A percentile compares a stretch with the other conserved stretches of the same genome.
These are phyloP conservation scores for Bovichtus variegatus DNA, from an alignment of 2,797 vertebrate genomes.

Conservation along the genomic window DNA sequence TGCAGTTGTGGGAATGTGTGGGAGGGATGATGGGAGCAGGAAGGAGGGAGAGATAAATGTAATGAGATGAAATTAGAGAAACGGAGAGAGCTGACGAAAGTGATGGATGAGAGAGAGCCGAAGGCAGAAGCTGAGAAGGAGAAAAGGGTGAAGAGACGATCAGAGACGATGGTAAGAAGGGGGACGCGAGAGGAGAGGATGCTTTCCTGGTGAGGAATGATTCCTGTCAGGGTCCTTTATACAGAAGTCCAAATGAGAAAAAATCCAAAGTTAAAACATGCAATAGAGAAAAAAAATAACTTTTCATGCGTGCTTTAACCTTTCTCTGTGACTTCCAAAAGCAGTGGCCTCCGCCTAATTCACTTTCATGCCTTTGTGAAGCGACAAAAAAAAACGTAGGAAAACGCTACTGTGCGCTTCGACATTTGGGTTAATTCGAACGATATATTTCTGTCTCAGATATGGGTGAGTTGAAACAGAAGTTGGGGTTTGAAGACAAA, in stretches of 20 bases:
- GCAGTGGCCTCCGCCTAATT: slow-evolving; percentile 42
- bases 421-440: slow-evolving; percentile 72
- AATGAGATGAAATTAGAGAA: slow-evolving; percentile 63
- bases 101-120: slow-evolving; percentile 40
- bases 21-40: slow-evolving; percentile 54
- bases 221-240: background rate
- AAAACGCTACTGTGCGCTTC: slow-evolving; percentile 18
- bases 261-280: slow-evolving; percentile 25
- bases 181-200: background rate
- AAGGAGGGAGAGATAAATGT: slow-evolving; percentile 36
- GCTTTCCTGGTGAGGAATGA: slow-evolving; percentile 10
- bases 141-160: slow-evolving; percentile 12
- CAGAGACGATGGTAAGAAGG: background rate
- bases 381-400: slow-evolving; percentile 12
- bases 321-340: slow-evolving; percentile 49
- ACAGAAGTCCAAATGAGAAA: slow-evolving; percentile 9
- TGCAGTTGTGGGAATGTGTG: slow-evolving; percentile 69
- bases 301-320: slow-evolving; percentile 26
- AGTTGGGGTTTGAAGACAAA: slow-evolving; percentile 82
- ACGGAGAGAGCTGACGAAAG: slow-evolving; percentile 47
- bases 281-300: background rate
- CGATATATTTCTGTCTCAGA: slow-evolving; percentile 76
- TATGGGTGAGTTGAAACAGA: slow-evolving; percentile 75
- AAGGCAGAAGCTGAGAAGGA: background rate
- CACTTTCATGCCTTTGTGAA: slow-evolving; percentile 66